Evolutionary conservation across 1,140 invertebrate species (phyloP).

Genomic region (Penaeus vannamei): DNA sequence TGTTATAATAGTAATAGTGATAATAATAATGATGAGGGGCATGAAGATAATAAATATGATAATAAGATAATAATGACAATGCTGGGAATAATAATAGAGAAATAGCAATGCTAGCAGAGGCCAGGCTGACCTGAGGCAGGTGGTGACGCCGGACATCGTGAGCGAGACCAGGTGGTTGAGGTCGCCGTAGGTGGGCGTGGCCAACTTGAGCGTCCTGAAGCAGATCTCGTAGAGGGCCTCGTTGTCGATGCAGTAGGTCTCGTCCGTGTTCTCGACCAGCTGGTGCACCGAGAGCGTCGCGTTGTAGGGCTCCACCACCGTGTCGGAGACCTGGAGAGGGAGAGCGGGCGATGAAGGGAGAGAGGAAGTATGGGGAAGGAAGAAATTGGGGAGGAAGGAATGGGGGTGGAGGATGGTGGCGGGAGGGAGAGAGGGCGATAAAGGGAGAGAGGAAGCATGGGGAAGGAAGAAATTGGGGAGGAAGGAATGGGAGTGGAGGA

Average conservation of each 20-base stretch:
- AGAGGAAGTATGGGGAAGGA: too few relatives aligned
- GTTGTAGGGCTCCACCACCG: constrained; percentile 59
- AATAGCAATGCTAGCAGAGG: not conserved
- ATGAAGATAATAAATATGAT: too few relatives aligned
- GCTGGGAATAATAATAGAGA: not conserved
- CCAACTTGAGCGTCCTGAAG: constrained; percentile 51
- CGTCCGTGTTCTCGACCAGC: constrained; percentile 57
- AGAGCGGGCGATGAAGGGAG: not conserved
- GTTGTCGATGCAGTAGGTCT: constrained; percentile 54
- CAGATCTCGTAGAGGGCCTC: constrained; percentile 61
- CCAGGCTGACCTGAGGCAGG: constrained; percentile 34
- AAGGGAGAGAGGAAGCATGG: too few relatives aligned
- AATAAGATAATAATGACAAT: not conserved
- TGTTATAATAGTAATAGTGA: too few relatives aligned
- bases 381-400: too few relatives aligned
- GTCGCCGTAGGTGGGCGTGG: constrained; percentile 53
- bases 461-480: too few relatives aligned
- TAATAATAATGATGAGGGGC: too few relatives aligned
- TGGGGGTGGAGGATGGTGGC: too few relatives aligned
- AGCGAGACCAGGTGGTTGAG: constrained; percentile 57
- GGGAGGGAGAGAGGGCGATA: too few relatives aligned
- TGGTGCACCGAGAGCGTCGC: constrained; percentile 52
- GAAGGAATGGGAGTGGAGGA: too few relatives aligned
- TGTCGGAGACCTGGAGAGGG: constrained; percentile 45
- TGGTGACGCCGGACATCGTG: constrained; percentile 54